Evolutionary conservation across 2,888 invertebrate genomes (phyloP), one percentile per base, ranked within the genome.

Genomic region (Drosophila pullipes): DNA sequence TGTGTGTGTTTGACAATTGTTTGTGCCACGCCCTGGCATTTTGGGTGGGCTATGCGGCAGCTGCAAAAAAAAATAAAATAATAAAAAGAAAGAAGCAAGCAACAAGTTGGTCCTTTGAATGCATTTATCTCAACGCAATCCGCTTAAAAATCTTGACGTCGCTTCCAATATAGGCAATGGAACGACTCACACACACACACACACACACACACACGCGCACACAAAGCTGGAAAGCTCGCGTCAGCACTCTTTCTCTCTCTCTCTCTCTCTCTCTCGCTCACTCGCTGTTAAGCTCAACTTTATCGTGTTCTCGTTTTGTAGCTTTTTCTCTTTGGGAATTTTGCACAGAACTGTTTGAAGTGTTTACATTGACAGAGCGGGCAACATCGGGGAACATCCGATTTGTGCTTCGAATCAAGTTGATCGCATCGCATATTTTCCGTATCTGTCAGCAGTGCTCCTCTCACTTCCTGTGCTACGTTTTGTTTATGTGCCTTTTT

Each of bases 21-120:
- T 60, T 69, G 60, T 69, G 83, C 85, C 88, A 87, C 83, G 83
- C 83, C 83, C 59, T 69, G 53, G 60, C 72, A 68, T 71, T 83
- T 88, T 88, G 85, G 85, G 82, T 85, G 89, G 89, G 89, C 84
- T 80, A 31, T 55, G 47, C 66, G 28, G 66, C 82, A 81, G 69
- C 82, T 76, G 75, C 69, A 74, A 61, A 65, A 61, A 25, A 31
- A 25, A 31, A 33, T 22, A 25, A 31, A 31, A 57, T 13, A 28
- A 41, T 35, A 16, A 16, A 37, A 37, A 16, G 16, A 25, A 33
- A 5, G 16, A 66, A 47, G 16, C 78, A 59, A 63, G 68, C 78
- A 79, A 79, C 78, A 79, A 81, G 81, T 78, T 76, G 81, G 28
- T 81, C 69, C 76, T 76, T 74, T 63, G 39, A 44, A 50, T 61